Evolutionary conservation across 2,797 vertebrate species (phyloP).

Genomic region (Phrynocephalus forsythii): DNA sequence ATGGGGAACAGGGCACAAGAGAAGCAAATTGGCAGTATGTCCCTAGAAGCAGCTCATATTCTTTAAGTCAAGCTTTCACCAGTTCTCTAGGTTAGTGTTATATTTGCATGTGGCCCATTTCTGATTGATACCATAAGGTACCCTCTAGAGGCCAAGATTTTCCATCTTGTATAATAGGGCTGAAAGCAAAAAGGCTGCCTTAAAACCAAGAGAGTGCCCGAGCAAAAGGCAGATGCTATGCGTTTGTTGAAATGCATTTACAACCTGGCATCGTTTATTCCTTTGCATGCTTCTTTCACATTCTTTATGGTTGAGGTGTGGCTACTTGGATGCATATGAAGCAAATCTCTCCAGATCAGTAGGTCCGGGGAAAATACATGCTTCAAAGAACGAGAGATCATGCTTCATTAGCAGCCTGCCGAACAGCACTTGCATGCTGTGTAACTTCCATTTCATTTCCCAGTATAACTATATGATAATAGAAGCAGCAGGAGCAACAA

Average conservation of each 20-base stretch:
- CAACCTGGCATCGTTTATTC: conserved; percentile 22
- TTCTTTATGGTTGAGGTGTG: neutral
- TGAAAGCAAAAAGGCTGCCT: neutral
- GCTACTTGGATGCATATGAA: neutral
- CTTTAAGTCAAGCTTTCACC: neutral
- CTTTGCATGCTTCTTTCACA: neutral
- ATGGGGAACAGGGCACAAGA: neutral
- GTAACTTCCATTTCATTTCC: conserved; percentile 51
- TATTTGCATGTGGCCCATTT: neutral
- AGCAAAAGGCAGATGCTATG: neutral
- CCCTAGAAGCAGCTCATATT: neutral
- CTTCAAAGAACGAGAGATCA: neutral
- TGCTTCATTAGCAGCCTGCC: neutral
- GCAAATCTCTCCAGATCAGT: neutral
- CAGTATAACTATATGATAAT: conserved; percentile 10
- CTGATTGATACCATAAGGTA: neutral
- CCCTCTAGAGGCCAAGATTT: neutral
- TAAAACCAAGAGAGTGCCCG: neutral
- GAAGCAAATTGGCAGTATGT: neutral
- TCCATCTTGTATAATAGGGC: neutral
- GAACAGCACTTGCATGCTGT: conserved; percentile 15
- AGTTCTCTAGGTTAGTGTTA: neutral
- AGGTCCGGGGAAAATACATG: neutral
- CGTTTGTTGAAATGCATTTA: neutral
- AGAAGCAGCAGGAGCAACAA: conserved; percentile 51